Evolutionary conservation across 2,888 invertebrate species (phyloP).

Genomic region (Eilema depressum): DNA sequence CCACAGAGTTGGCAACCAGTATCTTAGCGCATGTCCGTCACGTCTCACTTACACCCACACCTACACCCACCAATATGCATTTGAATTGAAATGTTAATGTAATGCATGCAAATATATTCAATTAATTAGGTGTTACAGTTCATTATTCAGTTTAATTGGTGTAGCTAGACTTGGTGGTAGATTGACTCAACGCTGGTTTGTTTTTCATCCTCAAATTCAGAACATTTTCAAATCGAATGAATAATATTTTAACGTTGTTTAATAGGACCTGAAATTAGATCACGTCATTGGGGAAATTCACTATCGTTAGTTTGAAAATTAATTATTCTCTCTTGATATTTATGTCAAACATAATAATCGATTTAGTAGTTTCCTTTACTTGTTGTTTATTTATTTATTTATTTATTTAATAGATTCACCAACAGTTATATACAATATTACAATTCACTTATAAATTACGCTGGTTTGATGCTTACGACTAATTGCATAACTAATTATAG

Average conservation of each 20-base stretch:
- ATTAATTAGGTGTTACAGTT: slow-evolving; percentile 58
- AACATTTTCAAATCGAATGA: too few relatives aligned
- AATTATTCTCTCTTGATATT: not conserved
- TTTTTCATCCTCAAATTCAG: not conserved
- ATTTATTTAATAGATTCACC: too few relatives aligned
- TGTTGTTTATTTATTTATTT: too few relatives aligned
- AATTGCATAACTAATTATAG: too few relatives aligned
- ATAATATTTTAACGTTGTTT: not conserved
- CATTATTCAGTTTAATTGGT: slow-evolving; percentile 35
- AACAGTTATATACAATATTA: too few relatives aligned
- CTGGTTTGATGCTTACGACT: too few relatives aligned
- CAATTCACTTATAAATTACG: too few relatives aligned
- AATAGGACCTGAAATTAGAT: too few relatives aligned
- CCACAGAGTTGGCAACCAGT: slow-evolving; percentile 26
- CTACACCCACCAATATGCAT: slow-evolving; percentile 39
- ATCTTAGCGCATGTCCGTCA: slow-evolving; percentile 32
- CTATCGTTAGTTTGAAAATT: not conserved
- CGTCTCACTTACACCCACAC: slow-evolving; percentile 25
- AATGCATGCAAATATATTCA: slow-evolving; percentile 68
- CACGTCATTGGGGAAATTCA: too few relatives aligned
- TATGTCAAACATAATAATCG: slow-evolving; percentile 53
- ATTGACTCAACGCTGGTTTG: not conserved
- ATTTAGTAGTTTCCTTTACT: slow-evolving; percentile 68
- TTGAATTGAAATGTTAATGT: slow-evolving; percentile 66
- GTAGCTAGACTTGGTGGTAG: slow-evolving; percentile 12